Percentiles rank a stretch among this genome's conserved stretches.
Evolutionary conservation across 2,888 invertebrate genomes (phyloP).

Genomic region (Cephus rjabovi): DNA sequence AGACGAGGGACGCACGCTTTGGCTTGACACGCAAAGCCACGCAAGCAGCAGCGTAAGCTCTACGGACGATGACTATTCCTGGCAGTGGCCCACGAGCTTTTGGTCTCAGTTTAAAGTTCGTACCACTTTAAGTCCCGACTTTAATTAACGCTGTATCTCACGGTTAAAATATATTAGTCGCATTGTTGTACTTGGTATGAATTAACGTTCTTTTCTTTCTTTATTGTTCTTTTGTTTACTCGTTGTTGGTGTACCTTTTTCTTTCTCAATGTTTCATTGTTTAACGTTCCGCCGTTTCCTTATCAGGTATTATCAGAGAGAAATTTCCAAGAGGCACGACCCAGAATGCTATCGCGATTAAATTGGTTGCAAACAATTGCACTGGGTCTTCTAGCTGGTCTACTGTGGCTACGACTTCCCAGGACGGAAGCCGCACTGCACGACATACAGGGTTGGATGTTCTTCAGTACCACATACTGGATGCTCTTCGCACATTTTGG

Average conservation of each 20-base stretch:
- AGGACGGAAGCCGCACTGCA: conserved; percentile 79
- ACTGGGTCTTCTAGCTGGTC: conserved; percentile 78
- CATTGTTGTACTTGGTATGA: not conserved
- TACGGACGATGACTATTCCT: conserved; percentile 74
- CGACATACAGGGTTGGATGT: conserved; percentile 87
- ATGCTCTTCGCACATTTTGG: conserved; percentile 84
- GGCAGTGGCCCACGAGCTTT: conserved; percentile 82
- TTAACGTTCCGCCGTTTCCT: not conserved
- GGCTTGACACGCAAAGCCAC: conserved; percentile 79
- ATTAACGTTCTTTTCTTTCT: not conserved
- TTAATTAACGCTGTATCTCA: not conserved
- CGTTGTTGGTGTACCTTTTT: not conserved
- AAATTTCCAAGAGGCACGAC: conserved; percentile 81
- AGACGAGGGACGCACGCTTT: conserved; percentile 75
- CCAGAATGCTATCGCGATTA: conserved; percentile 80
- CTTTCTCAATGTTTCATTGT: not conserved
- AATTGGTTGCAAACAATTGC: conserved; percentile 83
- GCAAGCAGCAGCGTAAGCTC: conserved; percentile 75
- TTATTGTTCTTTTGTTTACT: not conserved
- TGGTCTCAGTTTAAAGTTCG: conserved; percentile 79
- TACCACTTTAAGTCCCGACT: not conserved
- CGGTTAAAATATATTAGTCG: not conserved
- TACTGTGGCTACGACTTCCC: conserved; percentile 84
- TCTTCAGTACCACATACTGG: conserved; percentile 86
- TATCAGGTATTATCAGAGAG: conserved; percentile 76